Percentiles rank a stretch among this genome's conserved stretches.
These are phyloP conservation scores for Struthidea cinerea DNA, from an alignment of 2,113 vertebrate species.

Conservation along the genomic window DNA sequence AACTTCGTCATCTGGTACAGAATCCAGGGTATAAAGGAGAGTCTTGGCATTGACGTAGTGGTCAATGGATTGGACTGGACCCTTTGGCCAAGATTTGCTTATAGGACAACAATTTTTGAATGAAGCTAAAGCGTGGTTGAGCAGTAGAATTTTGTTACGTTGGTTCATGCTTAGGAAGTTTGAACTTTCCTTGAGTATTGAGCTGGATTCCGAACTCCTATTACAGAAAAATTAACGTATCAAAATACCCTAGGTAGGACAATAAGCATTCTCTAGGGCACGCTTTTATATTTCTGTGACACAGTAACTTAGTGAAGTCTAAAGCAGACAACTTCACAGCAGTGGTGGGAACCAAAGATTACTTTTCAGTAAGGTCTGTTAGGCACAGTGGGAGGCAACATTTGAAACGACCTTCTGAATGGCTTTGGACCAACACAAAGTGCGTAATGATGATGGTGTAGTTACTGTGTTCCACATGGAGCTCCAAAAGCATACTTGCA, in stretches of 20 bases:
- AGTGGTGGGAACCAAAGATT: neutral
- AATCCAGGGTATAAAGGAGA: neutral
- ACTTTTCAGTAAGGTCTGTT: neutral
- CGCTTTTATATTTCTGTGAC: neutral
- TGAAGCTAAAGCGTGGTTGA: neutral
- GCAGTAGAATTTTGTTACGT: neutral
- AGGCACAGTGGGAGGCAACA: neutral
- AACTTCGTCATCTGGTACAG: neutral
- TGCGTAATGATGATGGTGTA: neutral
- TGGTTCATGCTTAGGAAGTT: neutral
- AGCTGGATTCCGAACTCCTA: neutral
- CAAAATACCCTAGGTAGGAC: neutral
- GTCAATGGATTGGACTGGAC: neutral
- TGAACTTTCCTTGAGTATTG: neutral
- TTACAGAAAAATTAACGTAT: neutral
- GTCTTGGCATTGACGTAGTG: neutral
- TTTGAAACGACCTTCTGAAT: constrained; percentile 52
- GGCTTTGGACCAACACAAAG: constrained; percentile 9
- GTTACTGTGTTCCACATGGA: neutral
- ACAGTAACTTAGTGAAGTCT: neutral
- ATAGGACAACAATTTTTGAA: neutral
- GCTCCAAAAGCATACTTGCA: neutral
- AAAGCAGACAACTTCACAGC: neutral
- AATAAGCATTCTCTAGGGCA: neutral
- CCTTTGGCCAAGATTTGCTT: neutral